Evolutionary conservation across 2,113 vertebrate genomes (phyloP), one percentile per base, ranked within the genome.

Genomic region (Speoplatyrhinus poulsoni): DNA sequence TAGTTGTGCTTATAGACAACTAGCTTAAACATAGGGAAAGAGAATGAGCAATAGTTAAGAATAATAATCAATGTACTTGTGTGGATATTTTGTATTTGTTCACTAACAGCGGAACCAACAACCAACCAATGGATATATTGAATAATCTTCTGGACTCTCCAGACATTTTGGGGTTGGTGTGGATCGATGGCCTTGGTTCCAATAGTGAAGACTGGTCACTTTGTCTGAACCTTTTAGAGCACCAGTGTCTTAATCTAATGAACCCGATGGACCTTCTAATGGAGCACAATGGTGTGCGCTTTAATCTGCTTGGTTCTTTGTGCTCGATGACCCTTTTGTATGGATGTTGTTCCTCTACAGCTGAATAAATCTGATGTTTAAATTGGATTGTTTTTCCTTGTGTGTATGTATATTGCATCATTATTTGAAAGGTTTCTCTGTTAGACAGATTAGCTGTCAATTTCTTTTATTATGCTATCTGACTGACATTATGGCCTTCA

Each of bases 281-380:
- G 80, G 91, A 92, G 55, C 82, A 90, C 72, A 69, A 62, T n/a
- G 65, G 41, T 0, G 89, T 85, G 11, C 91, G 89, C 19, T 53
- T 87, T 36, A 73, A 79, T 13, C 0, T 92, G 3, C 76, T 90
- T 67, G 89, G 89, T 13, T 83, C 86, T 0, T 49, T 88, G 70
- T 82, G 60, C 12, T 70, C 8, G 90, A 92, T 0, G 88, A 92
- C 26, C 79, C 77, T 0, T 89, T 76, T 11, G 6, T 88, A 47
- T 92, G 89, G 91, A 66, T 88, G 59, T 84, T 88, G 59, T 84
- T 82, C 47, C 65, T 80, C 4, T 49, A 75, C 26, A 65, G 60
- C 64, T 91, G 80, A 91, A 26, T 19, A 13, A 11, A 62, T 26
- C 26, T 26, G 19, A 19, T 19, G 71, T 0, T 19, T 0, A 17